phyloP scores from a whole-genome alignment of 2,888 invertebrate species.

The Himalopsyche japonica region DNA sequence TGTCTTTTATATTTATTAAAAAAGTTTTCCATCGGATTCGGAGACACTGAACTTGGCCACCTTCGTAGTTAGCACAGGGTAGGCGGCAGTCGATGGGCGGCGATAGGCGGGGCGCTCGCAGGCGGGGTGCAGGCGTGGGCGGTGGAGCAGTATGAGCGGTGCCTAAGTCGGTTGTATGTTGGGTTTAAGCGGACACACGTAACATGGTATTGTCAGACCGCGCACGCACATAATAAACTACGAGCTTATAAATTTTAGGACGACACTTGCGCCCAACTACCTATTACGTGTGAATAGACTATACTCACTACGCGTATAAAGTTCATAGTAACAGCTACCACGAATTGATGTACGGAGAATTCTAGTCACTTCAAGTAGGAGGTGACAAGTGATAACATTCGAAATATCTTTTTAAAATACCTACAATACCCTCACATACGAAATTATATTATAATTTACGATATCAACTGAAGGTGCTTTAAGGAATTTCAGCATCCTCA shows the following conservation, averaged over 20 bases:
- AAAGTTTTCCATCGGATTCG: neutral
- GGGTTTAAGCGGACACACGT: conserved; percentile 40
- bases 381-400: too few relatives aligned
- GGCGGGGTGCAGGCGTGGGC: conserved; percentile 10
- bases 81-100: neutral
- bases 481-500: too few relatives aligned
- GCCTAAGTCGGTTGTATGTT: conserved; percentile 41
- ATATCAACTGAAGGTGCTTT: too few relatives aligned
- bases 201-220: conserved; percentile 40
- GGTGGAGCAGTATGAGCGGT: conserved; percentile 10
- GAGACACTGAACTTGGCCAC: neutral
- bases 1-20: too few relatives aligned
- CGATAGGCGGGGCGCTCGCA: conserved; percentile 4
- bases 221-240: conserved; percentile 37
- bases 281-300: neutral
- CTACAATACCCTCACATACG: too few relatives aligned
- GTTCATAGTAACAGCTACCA: neutral
- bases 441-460: too few relatives aligned
- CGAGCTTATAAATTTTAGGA: conserved; percentile 37
- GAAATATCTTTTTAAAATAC: too few relatives aligned
- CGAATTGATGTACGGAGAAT: neutral
- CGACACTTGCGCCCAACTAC: neutral
- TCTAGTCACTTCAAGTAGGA: neutral
- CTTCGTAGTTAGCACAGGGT: neutral
- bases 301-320: neutral